phyloP scores from a whole-genome alignment of 2,888 invertebrate genomes.

The Phortica magna region DNA sequence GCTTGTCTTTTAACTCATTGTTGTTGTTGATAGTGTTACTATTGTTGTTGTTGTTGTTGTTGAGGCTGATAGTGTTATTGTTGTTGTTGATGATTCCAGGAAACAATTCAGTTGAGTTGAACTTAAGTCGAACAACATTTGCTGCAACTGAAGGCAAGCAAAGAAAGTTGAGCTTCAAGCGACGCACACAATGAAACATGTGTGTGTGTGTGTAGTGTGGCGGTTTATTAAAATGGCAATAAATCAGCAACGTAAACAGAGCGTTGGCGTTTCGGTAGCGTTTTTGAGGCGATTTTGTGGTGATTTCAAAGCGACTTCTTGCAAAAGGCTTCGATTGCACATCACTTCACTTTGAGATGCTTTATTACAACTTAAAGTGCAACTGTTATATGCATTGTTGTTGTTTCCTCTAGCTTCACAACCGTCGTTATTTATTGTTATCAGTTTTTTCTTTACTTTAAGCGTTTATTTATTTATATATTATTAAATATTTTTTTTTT shows the following conservation, averaged over 20 bases:
- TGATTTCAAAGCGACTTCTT: background rate
- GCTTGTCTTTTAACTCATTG: background rate
- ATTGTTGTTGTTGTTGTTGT: constrained; percentile 47
- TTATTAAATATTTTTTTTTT: background rate
- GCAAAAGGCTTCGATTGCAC: background rate
- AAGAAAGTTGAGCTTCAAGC: background rate
- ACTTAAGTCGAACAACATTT: constrained; percentile 3
- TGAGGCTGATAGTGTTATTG: constrained; percentile 46
- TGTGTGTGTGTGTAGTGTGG: constrained; percentile 34
- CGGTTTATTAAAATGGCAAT: constrained; percentile 63
- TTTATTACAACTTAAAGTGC: too few species aligned
- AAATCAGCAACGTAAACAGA: constrained; percentile 52
- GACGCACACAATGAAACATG: background rate
- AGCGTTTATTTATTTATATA: constrained; percentile 36
- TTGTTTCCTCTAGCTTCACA: background rate
- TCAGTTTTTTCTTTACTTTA: constrained; percentile 24
- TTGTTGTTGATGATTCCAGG: constrained; percentile 60
- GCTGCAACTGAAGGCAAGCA: background rate
- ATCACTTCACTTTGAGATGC: background rate
- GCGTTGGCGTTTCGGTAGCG: constrained; percentile 33
- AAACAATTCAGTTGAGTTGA: constrained; percentile 68
- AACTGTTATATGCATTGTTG: background rate
- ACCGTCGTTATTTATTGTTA: constrained; percentile 47
- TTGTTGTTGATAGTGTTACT: background rate
- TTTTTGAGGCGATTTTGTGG: background rate